phyloP scores from a whole-genome alignment of 1,140 invertebrate species.

The Pachyrhynchus sulphureomaculatus region DNA sequence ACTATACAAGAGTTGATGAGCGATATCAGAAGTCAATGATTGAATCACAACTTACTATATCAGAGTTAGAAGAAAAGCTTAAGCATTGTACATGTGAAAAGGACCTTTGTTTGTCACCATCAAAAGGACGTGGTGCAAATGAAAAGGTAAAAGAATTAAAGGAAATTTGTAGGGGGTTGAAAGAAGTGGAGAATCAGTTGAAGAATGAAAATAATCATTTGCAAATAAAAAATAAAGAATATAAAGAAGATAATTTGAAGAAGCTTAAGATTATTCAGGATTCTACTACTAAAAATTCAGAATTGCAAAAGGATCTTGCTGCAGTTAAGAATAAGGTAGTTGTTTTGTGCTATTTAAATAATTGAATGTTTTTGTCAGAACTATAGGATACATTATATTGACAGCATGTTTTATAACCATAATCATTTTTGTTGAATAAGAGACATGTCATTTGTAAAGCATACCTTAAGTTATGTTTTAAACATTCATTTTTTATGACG shows the following conservation, averaged over 20 bases:
- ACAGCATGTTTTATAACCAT: too few relatives aligned
- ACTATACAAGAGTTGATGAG: slow-evolving; percentile 1
- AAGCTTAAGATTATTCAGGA: neutral
- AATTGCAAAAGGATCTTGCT: neutral
- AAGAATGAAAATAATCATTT: slow-evolving; percentile 9
- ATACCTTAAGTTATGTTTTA: too few relatives aligned
- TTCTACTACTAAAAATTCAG: neutral
- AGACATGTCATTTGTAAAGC: too few relatives aligned
- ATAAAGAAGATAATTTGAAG: neutral
- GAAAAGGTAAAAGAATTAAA: slow-evolving; percentile 19
- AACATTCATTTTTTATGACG: too few relatives aligned
- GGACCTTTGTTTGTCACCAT: neutral
- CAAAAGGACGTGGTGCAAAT: neutral
- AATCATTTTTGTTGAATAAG: too few relatives aligned
- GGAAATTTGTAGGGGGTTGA: neutral
- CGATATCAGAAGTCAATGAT: slow-evolving; percentile 2
- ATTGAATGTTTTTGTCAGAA: too few relatives aligned
- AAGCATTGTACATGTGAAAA: neutral
- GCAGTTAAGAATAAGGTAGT: neutral
- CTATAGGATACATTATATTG: too few relatives aligned
- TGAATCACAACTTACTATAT: slow-evolving; percentile 5
- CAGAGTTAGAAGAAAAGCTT: neutral
- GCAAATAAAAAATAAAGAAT: neutral
- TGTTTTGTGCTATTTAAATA: too few relatives aligned
- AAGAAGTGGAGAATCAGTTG: neutral